These are phyloP conservation scores for Aphaenogaster rudis DNA, from an alignment of 1,140 invertebrate species.

Conservation along the genomic window DNA sequence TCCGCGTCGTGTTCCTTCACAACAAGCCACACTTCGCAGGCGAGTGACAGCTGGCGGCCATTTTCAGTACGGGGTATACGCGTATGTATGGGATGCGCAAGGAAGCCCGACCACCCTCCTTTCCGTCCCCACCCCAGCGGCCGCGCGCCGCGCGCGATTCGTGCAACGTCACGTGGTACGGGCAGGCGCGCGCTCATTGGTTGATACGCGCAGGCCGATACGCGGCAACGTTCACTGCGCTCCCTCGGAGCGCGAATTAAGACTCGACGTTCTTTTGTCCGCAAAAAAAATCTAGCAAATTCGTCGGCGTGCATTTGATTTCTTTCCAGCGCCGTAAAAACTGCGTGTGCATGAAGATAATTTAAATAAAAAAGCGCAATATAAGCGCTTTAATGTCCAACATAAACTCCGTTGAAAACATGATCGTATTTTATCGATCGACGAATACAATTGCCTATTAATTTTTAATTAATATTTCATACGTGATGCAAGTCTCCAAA, in stretches of 20 bases:
- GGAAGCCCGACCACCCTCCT: constrained; percentile 64
- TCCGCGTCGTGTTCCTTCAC: constrained; percentile 72
- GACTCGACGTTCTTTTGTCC: neutral
- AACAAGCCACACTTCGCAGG: constrained; percentile 72
- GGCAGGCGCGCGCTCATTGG: constrained; percentile 56
- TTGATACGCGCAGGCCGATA: neutral
- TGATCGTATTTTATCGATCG: no score
- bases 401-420: no score
- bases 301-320: neutral
- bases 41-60: constrained; percentile 84
- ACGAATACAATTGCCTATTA: no score
- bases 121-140: neutral
- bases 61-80: constrained; percentile 82
- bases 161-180: constrained; percentile 65
- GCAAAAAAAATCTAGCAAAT: neutral
- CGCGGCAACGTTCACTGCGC: neutral
- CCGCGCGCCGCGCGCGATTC: constrained; percentile 76
- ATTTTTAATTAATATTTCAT: no score
- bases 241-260: neutral
- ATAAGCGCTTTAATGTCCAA: no score
- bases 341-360: no score
- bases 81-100: constrained; percentile 78
- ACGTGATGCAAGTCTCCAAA: no score
- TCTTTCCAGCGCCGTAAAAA: no score
- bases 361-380: no score